Evolutionary conservation across 2,113 vertebrate genomes (phyloP).

Genomic region (Tringa solitaria): DNA sequence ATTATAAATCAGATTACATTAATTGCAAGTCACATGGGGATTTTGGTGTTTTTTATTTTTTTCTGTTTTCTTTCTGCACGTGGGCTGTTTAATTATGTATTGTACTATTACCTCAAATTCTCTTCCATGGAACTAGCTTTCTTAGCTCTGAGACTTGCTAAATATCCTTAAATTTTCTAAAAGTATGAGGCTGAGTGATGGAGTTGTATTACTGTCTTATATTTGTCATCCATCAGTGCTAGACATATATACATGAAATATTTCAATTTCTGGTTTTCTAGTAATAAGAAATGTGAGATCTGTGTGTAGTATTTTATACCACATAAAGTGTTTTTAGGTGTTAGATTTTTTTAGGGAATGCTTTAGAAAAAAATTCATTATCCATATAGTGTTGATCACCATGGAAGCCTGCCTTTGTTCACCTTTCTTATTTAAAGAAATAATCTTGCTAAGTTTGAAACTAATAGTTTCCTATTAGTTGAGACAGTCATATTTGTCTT

Average conservation of each 20-base stretch:
- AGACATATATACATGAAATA: not conserved
- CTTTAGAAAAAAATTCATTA: not conserved
- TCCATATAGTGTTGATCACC: not conserved
- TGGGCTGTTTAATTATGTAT: slow-evolving; percentile 29
- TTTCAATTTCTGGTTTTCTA: not conserved
- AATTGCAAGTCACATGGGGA: not conserved
- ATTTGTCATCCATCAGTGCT: not conserved
- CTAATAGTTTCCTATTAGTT: not conserved
- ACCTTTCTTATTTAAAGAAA: not conserved
- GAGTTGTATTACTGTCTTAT: not conserved
- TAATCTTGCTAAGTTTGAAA: not conserved
- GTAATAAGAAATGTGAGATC: not conserved
- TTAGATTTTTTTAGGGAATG: not conserved
- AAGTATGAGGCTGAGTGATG: not conserved
- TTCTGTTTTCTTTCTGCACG: not conserved
- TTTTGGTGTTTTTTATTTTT: not conserved
- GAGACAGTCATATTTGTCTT: not conserved
- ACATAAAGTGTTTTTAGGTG: not conserved
- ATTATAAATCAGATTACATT: slow-evolving; percentile 31
- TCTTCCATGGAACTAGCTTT: not conserved
- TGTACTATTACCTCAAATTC: not conserved
- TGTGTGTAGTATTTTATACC: not conserved
- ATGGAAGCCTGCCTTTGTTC: not conserved
- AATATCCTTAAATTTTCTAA: not conserved
- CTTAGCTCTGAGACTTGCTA: not conserved